phyloP scores from a whole-genome alignment of 2,888 invertebrate species.

The Amphipoea oculea region DNA sequence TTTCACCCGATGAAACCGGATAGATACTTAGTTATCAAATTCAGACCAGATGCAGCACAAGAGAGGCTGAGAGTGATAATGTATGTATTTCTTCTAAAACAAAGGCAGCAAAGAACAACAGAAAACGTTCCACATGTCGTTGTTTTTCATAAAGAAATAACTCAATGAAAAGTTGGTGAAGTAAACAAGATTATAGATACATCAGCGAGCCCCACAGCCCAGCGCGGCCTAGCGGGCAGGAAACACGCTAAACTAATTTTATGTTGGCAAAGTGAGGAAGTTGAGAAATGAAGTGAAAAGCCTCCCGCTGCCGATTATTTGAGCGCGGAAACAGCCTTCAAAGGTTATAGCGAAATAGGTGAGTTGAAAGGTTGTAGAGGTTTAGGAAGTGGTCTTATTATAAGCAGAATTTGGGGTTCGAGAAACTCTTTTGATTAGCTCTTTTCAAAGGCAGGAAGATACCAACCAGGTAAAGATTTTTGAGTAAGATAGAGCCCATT shows the following conservation, averaged over 20 bases:
- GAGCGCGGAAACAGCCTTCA: slow-evolving; percentile 24
- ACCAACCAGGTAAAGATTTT: background rate
- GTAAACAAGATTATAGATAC: slow-evolving; percentile 55
- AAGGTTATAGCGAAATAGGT: background rate
- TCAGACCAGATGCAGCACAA: background rate
- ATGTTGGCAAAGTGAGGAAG: slow-evolving; percentile 45
- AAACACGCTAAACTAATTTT: slow-evolving; percentile 47
- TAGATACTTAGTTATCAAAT: background rate
- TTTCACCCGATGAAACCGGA: background rate
- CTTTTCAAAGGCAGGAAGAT: background rate
- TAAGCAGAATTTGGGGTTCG: background rate
- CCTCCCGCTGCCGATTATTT: slow-evolving; percentile 14
- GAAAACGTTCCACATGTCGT: background rate
- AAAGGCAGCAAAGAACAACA: background rate
- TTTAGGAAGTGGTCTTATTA: background rate
- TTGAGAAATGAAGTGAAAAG: slow-evolving; percentile 47
- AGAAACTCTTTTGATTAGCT: background rate
- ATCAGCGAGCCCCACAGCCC: slow-evolving; percentile 20
- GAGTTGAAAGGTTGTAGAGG: slow-evolving; percentile 12
- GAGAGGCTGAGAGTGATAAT: background rate
- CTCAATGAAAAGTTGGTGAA: slow-evolving; percentile 43
- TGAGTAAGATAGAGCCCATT: background rate
- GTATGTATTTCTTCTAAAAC: background rate
- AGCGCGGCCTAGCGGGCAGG: slow-evolving; percentile 21
- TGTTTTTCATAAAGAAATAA: slow-evolving; percentile 31